These are phyloP conservation scores for Crepidodera aurea DNA, from an alignment of 2,888 invertebrate genomes.

Conservation along the genomic window DNA sequence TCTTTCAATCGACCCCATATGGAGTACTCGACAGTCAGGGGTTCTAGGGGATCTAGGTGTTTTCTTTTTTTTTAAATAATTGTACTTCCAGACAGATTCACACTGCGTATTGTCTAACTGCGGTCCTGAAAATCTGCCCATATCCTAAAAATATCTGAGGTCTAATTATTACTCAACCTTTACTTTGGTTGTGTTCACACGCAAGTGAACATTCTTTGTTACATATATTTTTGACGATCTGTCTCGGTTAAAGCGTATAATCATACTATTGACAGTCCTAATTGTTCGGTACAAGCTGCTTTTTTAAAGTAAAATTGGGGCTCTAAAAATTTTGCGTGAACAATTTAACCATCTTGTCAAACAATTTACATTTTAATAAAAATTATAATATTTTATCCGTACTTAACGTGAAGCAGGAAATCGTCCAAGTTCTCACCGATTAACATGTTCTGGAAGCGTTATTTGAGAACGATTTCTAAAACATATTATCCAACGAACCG, in stretches of 20 bases:
- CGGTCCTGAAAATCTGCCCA: not conserved
- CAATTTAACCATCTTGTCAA: not conserved
- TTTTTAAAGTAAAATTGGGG: not conserved
- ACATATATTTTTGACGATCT: constrained; percentile 12
- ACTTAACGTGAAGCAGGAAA: not conserved
- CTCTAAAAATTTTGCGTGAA: not conserved
- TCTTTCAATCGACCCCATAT: too few species aligned
- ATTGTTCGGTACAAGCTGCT: not conserved
- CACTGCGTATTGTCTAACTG: too few species aligned
- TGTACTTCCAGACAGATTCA: too few species aligned
- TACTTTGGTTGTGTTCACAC: constrained; percentile 16
- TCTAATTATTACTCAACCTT: constrained; percentile 16
- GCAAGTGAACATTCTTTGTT: constrained; percentile 22
- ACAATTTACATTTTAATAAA: not conserved
- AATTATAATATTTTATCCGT: not conserved
- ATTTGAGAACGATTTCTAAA: too few species aligned
- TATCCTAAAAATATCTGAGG: not conserved
- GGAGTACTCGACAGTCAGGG: too few species aligned
- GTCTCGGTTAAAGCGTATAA: not conserved
- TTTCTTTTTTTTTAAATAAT: too few species aligned
- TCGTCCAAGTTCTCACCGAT: not conserved
- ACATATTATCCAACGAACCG: too few species aligned
- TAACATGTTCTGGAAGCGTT: too few species aligned
- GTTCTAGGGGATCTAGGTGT: too few species aligned
- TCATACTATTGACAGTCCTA: constrained; percentile 13